These are phyloP conservation scores for Oncopeltus fasciatus DNA, from an alignment of 1,140 invertebrate species.

Conservation along the genomic window DNA sequence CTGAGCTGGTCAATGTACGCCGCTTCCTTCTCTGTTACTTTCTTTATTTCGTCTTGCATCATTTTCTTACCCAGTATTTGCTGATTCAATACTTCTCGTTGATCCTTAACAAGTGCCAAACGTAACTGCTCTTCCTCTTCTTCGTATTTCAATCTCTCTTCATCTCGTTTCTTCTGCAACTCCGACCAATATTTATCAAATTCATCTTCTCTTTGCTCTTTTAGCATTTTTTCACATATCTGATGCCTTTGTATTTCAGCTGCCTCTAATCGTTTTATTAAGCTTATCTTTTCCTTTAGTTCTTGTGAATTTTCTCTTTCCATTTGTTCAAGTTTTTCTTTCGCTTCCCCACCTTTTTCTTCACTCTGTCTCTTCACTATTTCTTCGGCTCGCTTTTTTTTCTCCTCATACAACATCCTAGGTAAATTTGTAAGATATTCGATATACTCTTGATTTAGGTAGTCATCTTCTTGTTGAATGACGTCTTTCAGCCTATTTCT, in stretches of 20 bases:
- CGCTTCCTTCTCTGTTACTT: not conserved
- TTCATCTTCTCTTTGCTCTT: not conserved
- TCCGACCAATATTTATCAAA: not conserved
- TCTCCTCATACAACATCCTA: not conserved
- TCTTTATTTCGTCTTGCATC: not conserved
- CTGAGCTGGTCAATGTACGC: not conserved
- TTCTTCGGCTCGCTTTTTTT: not conserved
- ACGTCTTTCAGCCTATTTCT: not conserved
- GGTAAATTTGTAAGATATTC: not conserved
- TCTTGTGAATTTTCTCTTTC: not conserved
- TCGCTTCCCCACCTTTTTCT: not conserved
- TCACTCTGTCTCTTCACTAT: not conserved
- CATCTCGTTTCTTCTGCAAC: not conserved
- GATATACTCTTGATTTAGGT: not conserved
- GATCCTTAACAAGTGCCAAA: not conserved
- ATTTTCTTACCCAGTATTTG: not conserved
- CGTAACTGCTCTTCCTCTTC: not conserved
- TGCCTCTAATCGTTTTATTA: not conserved
- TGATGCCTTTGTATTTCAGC: not conserved
- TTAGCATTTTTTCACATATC: constrained; percentile 1
- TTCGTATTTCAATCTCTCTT: not conserved
- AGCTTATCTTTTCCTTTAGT: not conserved
- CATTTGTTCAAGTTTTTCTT: not conserved
- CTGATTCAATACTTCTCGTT: not conserved
- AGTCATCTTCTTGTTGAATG: not conserved